These are phyloP conservation scores for Zaprionus ornatus DNA, from an alignment of 1,140 invertebrate genomes.

Conservation along the genomic window DNA sequence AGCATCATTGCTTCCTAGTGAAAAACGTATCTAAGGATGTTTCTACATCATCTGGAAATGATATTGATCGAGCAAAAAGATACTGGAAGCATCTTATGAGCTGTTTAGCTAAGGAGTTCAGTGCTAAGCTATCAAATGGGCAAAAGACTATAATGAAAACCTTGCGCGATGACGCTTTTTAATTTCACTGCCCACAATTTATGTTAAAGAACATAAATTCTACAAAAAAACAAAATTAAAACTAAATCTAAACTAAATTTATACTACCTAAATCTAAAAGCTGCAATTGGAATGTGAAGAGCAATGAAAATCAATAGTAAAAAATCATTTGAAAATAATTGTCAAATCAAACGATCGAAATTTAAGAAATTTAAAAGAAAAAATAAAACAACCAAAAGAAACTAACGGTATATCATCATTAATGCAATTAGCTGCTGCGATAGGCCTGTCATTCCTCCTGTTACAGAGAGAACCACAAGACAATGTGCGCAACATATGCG, in stretches of 20 bases:
- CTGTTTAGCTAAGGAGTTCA: no score
- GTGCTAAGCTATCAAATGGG: no score
- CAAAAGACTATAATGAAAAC: no score
- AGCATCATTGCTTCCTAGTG: slow-evolving; percentile 29
- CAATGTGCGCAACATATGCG: slow-evolving; percentile 23
- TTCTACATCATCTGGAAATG: no score
- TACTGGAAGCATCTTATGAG: not conserved
- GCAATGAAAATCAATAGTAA: no score
- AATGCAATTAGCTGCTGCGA: not conserved
- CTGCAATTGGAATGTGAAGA: not conserved
- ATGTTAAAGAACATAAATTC: no score
- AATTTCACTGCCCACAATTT: no score
- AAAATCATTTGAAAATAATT: not conserved
- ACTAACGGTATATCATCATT: not conserved
- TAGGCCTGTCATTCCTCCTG: slow-evolving; percentile 3
- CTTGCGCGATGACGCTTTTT: no score
- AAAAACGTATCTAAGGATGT: not conserved
- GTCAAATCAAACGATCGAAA: not conserved
- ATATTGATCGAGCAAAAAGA: not conserved
- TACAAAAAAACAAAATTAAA: no score
- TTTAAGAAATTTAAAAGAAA: not conserved
- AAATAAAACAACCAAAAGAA: not conserved
- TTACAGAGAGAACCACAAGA: slow-evolving; percentile 15
- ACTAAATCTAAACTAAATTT: no score
- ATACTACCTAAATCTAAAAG: no score